A percentile compares a stretch with the other conserved stretches of the same genome.
phyloP scores from a whole-genome alignment of 2,113 vertebrate species.

The Penelope pileata region DNA sequence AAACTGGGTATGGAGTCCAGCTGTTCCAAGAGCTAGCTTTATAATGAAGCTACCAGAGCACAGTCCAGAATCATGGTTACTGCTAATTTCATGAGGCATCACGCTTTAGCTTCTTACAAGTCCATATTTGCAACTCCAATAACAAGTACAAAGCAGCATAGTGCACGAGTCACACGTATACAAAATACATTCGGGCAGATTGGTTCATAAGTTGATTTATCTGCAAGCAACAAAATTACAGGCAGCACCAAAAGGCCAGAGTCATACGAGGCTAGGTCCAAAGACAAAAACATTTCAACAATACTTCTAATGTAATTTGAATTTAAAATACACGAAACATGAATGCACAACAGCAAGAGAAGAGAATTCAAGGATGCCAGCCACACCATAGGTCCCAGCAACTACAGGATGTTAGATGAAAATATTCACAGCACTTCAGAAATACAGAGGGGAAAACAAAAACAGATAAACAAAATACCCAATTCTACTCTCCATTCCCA shows the following conservation, averaged over 20 bases:
- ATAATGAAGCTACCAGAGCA: not conserved
- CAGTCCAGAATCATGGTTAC: not conserved
- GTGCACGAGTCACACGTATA: not conserved
- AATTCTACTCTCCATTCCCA: not conserved
- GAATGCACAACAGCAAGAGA: not conserved
- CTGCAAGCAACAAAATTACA: not conserved
- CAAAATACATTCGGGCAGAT: not conserved
- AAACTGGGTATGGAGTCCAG: not conserved
- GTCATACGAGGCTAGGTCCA: not conserved
- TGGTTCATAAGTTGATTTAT: not conserved
- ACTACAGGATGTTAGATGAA: not conserved
- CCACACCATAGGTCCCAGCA: not conserved
- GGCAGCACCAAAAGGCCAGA: not conserved
- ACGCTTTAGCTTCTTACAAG: not conserved
- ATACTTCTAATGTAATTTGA: not conserved
- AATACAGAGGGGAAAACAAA: not conserved
- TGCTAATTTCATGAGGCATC: not conserved
- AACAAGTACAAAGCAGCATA: not conserved
- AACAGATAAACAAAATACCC: not conserved
- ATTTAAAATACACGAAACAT: not conserved
- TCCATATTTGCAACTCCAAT: not conserved
- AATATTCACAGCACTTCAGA: not conserved
- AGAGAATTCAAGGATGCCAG: not conserved
- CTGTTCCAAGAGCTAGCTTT: not conserved
- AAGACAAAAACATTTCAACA: not conserved